Conservation (phyloP, 2,113 vertebrate genomes). For the Corythoichthys intestinalis region DNA sequence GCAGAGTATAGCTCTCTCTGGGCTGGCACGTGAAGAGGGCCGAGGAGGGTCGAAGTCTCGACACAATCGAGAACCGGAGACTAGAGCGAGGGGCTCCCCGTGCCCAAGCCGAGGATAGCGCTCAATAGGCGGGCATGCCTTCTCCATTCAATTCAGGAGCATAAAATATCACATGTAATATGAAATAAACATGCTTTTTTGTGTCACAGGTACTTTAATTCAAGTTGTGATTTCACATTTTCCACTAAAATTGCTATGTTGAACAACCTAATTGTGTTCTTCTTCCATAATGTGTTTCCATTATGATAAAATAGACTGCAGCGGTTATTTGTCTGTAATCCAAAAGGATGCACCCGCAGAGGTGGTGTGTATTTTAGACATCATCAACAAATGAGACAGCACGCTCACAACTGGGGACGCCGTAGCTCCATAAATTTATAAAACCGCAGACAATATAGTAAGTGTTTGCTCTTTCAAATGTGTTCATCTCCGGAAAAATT, state of each 20-base stretch:
- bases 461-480: conserved; percentile 47
- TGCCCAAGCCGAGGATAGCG: too few species aligned
- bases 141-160: too few species aligned
- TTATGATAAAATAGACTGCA: neutral
- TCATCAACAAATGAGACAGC: conserved; percentile 7
- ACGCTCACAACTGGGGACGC: neutral
- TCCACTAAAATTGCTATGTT: neutral
- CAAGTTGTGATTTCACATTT: neutral
- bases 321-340: neutral
- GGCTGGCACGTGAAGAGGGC: too few species aligned
- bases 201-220: neutral
- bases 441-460: conserved; percentile 41
- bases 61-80: too few species aligned
- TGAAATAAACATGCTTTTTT: too few species aligned
- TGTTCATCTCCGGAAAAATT: conserved; percentile 29
- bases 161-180: too few species aligned
- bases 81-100: too few species aligned
- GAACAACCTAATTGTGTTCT: neutral
- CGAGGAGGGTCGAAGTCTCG: too few species aligned
- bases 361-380: neutral
- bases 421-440: conserved; percentile 24
- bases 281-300: neutral
- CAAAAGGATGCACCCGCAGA: neutral
- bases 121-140: too few species aligned
- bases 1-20: too few species aligned